Base-by-base conservation (phyloP, 2,888 invertebrate genomes). In the Emmelina monodactyla region DNA sequence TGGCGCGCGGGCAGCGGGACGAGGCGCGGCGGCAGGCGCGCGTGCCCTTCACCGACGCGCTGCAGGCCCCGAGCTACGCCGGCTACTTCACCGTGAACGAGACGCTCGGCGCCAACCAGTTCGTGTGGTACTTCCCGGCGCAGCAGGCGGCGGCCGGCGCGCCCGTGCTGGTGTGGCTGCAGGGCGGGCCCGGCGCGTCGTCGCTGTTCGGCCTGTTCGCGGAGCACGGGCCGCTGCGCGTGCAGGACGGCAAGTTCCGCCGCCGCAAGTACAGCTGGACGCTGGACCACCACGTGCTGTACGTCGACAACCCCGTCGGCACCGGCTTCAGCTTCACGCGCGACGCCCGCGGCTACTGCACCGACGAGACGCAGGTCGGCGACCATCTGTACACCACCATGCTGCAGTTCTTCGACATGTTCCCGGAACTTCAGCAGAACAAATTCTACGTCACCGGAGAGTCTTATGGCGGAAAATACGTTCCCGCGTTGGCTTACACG, bases 221-320 rank as follows among this genome's bases (percentile, higher is more conserved):
- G 0, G 95, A 95, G 68, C 89, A 94, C 57, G 91, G 96, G 0
- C 94, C 94, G 0, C 44, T 79, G 0, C 60, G 62, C 46, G 71
- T 73, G 0, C 50, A 62, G 3, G 53, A 58, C 11, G 50, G 49
- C 2, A 65, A 53, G 49, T 62, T 88, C 33, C 71, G 79, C 43
- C 70, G 84, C 42, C 83, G 92, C 28, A 84, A 89, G 47, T 88
- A 88, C 49, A 85, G 89, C 6, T 97, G 96, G 96, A 88, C 86
- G 36, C 68, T 83, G 28, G 85, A 85, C 7, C 91, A 92, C 60
- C 87, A 89, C 47, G 67, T 96, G 28, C 83, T 97, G 35, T 97
- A 92, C 60, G 89, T 97, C 37, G 96, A 97, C 62, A 96, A 94
- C 64, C 96, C 96, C 0, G 96, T 92, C 1, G 94, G 94, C 2